Base-by-base conservation (phyloP, 2,113 vertebrate species). In the Zapornia atra region DNA sequence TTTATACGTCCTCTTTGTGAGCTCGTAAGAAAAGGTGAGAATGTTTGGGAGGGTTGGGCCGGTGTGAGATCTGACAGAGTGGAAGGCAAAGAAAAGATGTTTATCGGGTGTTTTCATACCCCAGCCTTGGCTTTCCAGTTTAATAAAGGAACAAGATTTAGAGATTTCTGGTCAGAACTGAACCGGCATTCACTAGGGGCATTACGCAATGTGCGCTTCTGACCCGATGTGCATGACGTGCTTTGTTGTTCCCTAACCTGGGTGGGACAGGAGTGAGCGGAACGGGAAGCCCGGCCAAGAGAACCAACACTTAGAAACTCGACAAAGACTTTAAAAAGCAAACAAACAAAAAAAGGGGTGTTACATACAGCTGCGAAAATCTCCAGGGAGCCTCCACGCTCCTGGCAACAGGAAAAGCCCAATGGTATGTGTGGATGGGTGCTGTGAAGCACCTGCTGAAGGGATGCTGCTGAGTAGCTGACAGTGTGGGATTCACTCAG, bases 231-330 rank as follows among this genome's bases (percentile, higher is more conserved):
- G 29, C 15, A 3, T 3, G 11, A 8, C 25, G 0, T 8, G 33
- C 10, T 14, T 25, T 17, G 61, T 4, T 5, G 12, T 2, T 70
- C 20, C n/a, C 2, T 1, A 12, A 3, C 12, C 4, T 0, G 12
- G 48, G 9, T 4, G 13, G n/a, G 7, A 5, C 42, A 12, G 63
- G 33, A 71, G 48, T 4, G 1, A 50, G 38, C 31, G 11, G 34
- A 9, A 72, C 21, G 25, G 17, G 36, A 29, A 70, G 72, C 8
- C 44, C 1, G 40, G 38, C 24, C 24, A 22, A 59, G 13, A 42
- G 11, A 73, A n/a, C 18, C 11, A 15, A 21, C 33, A 2, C 21
- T n/a, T 38, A 14, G 19, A 34, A 16, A 33, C 10, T 9, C 33
- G 18, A 34, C 15, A 15, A 21, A 51, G 40, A 18, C 33, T 53